Evolutionary conservation across 1,140 invertebrate species (phyloP).

Genomic region (Hetaerina americana): DNA sequence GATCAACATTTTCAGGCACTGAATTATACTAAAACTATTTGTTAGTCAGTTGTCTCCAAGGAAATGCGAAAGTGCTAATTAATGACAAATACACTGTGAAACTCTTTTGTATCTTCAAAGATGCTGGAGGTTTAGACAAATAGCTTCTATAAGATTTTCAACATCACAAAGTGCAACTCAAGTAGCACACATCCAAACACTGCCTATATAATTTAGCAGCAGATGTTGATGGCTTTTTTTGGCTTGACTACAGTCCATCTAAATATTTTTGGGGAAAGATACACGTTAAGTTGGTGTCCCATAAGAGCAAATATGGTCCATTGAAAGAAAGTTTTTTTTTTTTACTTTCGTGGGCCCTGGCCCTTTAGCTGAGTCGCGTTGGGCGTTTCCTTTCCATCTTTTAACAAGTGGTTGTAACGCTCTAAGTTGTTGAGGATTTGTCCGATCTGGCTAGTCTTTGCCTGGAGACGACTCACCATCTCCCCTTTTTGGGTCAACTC

Average conservation of each 20-base stretch:
- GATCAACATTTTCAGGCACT: background rate
- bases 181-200: background rate
- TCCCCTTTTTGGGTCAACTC: slow-evolving; percentile 84
- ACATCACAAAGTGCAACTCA: background rate
- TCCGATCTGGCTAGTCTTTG: slow-evolving; percentile 79
- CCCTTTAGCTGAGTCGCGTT: slow-evolving; percentile 1
- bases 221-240: background rate
- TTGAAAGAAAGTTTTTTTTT: background rate
- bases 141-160: background rate
- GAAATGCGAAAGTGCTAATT: background rate
- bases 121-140: background rate
- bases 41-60: background rate
- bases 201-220: slow-evolving; percentile 2
- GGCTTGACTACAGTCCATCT: background rate
- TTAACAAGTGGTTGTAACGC: slow-evolving; percentile 61
- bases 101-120: background rate
- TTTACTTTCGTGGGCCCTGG: slow-evolving; percentile 2
- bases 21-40: background rate
- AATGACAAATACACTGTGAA: background rate
- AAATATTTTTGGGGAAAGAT: background rate
- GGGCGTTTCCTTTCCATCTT: slow-evolving; percentile 27
- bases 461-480: slow-evolving; percentile 77
- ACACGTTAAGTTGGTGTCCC: background rate
- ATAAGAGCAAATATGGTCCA: background rate
- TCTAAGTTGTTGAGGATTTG: slow-evolving; percentile 79